Evolutionary conservation across 2,888 invertebrate species (phyloP), one percentile per base, ranked within the genome.

Genomic region (Opisthograptis luteolata): DNA sequence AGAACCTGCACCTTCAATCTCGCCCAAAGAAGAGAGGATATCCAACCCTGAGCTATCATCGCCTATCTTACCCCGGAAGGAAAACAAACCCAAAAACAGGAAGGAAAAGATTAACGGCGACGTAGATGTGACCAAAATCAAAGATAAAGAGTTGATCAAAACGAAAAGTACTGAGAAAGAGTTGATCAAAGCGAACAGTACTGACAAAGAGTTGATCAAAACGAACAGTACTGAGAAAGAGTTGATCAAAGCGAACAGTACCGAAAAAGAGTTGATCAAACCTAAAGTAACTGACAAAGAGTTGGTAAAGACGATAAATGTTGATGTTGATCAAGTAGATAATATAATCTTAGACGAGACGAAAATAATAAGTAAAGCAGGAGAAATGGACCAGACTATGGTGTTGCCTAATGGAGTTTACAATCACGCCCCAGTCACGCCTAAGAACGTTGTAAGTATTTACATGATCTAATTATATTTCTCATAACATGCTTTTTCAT

Each of bases 381-480:
- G 31, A 7, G 70, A 73, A 14, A 73, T 83, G 76, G 80, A 88
- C 27, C 70, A 70, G n/a, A 85, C 87, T 1, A 51, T 84, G 17
- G 78, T 82, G 1, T 25, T 87, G 25, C 70, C 79, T 0, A 84
- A 81, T 42, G 84, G 81, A 0, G 63, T 78, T 0, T 82, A 77
- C 37, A 73, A 73, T 24, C 83, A 84, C 53, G 75, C 64, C 0
- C 79, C 80, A 0, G 59, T 69, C 0, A 74, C 79, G 0, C 77
- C 81, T 3, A 72, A 70, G 32, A 69, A 59, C 59, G 58, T 76
- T 52, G 86, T 86, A 47, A 82, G 85, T 77, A 39, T 15, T 20
- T 9, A 9, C 32, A 8, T 34, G n/a, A n/a, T n/a, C n/a, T n/a
- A n/a, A n/a, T n/a, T n/a, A n/a, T n/a, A n/a, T n/a, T n/a, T n/a